Conservation (phyloP, 2,888 invertebrate species). For the Ornithoptera alexandrae region DNA sequence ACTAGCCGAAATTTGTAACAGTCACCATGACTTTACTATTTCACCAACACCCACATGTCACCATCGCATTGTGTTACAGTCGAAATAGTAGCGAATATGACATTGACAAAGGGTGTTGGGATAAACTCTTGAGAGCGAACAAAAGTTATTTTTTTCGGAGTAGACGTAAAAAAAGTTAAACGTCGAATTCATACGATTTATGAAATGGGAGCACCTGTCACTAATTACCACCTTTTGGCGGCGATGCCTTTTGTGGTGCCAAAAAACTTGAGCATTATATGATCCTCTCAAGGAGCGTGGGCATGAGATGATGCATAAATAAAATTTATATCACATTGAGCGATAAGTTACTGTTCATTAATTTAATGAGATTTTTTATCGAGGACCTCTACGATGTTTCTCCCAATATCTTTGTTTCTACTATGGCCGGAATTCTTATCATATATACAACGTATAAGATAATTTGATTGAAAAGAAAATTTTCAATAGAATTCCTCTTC, state of each 20-base stretch:
- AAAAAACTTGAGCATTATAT: constrained; percentile 44
- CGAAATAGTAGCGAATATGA: constrained; percentile 71
- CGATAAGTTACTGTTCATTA: constrained; percentile 25
- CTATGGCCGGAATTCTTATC: not conserved
- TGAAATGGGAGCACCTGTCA: constrained; percentile 72
- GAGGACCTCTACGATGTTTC: not conserved
- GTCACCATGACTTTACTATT: constrained; percentile 65
- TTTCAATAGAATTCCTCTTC: too few relatives aligned
- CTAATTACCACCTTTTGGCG: constrained; percentile 79
- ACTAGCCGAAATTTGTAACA: constrained; percentile 54
- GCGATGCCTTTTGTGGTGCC: constrained; percentile 56
- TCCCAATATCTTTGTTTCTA: not conserved
- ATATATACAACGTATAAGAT: too few relatives aligned
- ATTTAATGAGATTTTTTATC: constrained; percentile 32
- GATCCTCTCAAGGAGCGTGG: constrained; percentile 30
- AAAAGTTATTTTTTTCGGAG: constrained; percentile 45
- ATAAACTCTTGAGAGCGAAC: constrained; percentile 62
- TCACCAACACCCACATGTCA: constrained; percentile 66
- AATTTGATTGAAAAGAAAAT: too few relatives aligned
- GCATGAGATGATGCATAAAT: constrained; percentile 28
- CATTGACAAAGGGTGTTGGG: constrained; percentile 75
- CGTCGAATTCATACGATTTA: constrained; percentile 63
- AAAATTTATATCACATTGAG: constrained; percentile 23
- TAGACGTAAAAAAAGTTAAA: constrained; percentile 47
- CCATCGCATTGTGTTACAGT: constrained; percentile 61